Base-by-base conservation (phyloP, 2,113 vertebrate genomes). In the Herpailurus yagouaroundi region DNA sequence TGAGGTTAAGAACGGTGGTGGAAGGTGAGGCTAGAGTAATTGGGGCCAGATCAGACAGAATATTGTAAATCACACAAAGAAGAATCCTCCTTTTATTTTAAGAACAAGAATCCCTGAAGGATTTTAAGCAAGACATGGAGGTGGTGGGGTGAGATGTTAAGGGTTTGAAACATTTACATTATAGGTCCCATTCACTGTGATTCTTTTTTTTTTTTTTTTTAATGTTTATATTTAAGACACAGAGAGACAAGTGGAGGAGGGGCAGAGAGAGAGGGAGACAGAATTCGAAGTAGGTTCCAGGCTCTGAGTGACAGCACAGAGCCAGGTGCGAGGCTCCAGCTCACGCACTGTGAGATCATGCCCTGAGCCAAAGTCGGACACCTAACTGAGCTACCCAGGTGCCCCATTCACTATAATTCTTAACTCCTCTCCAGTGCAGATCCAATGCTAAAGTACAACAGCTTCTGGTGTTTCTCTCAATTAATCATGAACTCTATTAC, bases 401-500 rank as follows among this genome's bases (percentile, higher is more conserved):
- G 57, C 57, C 57, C 57, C 57, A 60, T 60, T 60, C 21, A 60
- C 21, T 64, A 29, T 45, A 10, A 80, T 83, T 95, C 14, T 90
- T 89, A 82, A 31, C 57, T 93, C 36, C 13, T 21, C 48, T 92
- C 4, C 41, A 80, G 64, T 29, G 57, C 14, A 69, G 64, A 87
- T 64, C 14, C 31, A 69, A 14, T 41, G 3, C 45, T 79, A 48
- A 87, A 80, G 48, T 76, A n/a, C 31, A 66, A 71, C 21, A 60
- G 36, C 82, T 92, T 87, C 88, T 95, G 74, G 38, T 50, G 41
- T 91, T 52, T 19, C 63, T 87, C 91, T 96, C 91, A 97, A 88
- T 95, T 97, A 92, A 97, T 97, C 96, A 98, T 92, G 69, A 88
- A 93, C 89, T 95, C 80, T 90, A 55, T 97, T 96, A 96, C 81